Conservation (phyloP, 1,140 invertebrate species). For the Brachionus asplanchnoidis region DNA sequence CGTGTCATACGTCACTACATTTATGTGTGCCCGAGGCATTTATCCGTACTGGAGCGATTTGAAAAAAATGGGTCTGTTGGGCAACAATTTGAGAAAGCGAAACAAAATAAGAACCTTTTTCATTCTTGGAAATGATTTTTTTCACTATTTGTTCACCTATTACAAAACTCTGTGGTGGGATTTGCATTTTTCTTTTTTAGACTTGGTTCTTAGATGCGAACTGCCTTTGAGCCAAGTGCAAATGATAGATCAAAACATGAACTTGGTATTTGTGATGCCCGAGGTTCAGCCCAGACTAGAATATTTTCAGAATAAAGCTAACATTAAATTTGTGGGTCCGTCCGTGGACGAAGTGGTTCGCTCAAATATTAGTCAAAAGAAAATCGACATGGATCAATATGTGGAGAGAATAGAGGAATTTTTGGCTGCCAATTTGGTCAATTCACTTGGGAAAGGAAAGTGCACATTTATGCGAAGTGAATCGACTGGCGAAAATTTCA, state of each 20-base stretch:
- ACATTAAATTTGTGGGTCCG: conserved; percentile 37
- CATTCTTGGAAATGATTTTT: background rate
- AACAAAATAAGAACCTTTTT: background rate
- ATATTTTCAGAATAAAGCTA: background rate
- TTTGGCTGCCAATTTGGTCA: background rate
- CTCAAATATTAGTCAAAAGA: conserved; percentile 8
- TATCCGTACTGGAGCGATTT: conserved; percentile 39
- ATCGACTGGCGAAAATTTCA: conserved; percentile 40
- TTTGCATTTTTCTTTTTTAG: conserved; percentile 2
- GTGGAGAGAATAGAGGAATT: conserved; percentile 22
- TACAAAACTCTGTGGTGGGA: conserved; percentile 41
- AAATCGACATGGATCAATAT: conserved; percentile 20
- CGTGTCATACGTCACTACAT: conserved; percentile 19
- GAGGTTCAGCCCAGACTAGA: conserved; percentile 27
- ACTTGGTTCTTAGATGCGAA: conserved; percentile 31
- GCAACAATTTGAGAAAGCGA: background rate
- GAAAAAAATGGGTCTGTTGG: conserved; percentile 33
- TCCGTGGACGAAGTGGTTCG: conserved; percentile 18
- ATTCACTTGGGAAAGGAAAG: background rate
- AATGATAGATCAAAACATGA: conserved; percentile 24
- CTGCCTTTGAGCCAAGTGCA: conserved; percentile 5
- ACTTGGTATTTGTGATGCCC: conserved; percentile 37
- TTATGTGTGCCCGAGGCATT: conserved; percentile 36
- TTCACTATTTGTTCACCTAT: conserved; percentile 25
- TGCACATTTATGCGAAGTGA: background rate